These are phyloP conservation scores for Chlamydotis undulata DNA, from an alignment of 2,113 vertebrate species.

Conservation along the genomic window DNA sequence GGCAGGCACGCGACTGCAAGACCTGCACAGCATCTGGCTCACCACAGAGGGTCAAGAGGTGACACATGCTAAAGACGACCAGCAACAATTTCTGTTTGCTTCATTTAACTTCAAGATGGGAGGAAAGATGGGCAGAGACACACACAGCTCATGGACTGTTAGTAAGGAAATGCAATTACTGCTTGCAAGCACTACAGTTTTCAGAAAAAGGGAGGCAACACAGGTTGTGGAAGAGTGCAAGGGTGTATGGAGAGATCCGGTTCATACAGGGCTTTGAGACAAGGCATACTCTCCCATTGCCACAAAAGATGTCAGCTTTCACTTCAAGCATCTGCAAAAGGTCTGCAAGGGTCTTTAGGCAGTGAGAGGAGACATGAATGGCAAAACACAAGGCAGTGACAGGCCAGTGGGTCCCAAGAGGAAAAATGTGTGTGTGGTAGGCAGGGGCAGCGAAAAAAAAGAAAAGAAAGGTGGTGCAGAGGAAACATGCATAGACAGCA, in stretches of 20 bases:
- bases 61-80: neutral
- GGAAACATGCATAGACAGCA: neutral
- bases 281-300: neutral
- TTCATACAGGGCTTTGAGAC: neutral
- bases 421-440: neutral
- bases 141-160: neutral
- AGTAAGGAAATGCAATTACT: neutral
- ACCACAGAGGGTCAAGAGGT: conserved; percentile 9
- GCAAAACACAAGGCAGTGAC: neutral
- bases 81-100: neutral
- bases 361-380: neutral
- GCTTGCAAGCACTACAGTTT: neutral
- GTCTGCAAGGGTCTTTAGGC: neutral
- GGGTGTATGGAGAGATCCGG: neutral
- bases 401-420: neutral
- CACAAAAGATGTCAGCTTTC: neutral
- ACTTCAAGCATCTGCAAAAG: neutral
- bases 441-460: neutral
- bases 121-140: neutral
- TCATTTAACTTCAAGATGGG: neutral
- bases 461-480: neutral
- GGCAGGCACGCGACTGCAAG: neutral
- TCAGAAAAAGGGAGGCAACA: neutral
- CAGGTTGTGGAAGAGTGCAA: neutral
- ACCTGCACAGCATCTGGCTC: conserved; percentile 62